These are phyloP conservation scores for Cloeon dipterum DNA, from an alignment of 2,888 invertebrate species.

Conservation along the genomic window DNA sequence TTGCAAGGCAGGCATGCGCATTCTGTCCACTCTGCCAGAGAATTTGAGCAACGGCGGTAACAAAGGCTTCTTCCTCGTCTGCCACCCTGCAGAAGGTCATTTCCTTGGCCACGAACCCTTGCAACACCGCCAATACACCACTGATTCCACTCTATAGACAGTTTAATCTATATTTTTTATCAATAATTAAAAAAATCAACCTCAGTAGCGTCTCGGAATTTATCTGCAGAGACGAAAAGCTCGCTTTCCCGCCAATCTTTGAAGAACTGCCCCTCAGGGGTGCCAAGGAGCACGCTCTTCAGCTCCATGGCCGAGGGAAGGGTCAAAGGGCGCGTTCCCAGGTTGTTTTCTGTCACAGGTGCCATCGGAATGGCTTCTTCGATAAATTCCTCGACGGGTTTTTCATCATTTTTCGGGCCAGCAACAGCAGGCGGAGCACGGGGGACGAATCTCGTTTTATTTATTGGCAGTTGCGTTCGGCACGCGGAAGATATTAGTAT, in stretches of 20 bases:
- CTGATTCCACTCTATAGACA: not conserved
- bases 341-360: no score
- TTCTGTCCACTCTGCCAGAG: conserved; percentile 5
- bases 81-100: not conserved
- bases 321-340: not conserved
- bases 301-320: not conserved
- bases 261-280: not conserved
- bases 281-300: not conserved
- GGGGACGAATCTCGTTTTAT: no score
- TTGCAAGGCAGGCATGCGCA: not conserved
- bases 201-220: no score
- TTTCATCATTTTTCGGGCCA: no score
- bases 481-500: no score
- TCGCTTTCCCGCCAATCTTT: not conserved
- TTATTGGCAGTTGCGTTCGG: no score
- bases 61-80: conserved; percentile 1
- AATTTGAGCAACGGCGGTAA: conserved; percentile 5
- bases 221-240: no score
- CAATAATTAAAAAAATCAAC: no score
- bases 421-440: no score
- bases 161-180: no score
- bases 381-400: no score
- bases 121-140: not conserved
- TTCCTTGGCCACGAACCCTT: not conserved
- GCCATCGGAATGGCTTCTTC: no score